Base-by-base conservation (phyloP, 2,888 invertebrate genomes). In the Noctua janthe region DNA sequence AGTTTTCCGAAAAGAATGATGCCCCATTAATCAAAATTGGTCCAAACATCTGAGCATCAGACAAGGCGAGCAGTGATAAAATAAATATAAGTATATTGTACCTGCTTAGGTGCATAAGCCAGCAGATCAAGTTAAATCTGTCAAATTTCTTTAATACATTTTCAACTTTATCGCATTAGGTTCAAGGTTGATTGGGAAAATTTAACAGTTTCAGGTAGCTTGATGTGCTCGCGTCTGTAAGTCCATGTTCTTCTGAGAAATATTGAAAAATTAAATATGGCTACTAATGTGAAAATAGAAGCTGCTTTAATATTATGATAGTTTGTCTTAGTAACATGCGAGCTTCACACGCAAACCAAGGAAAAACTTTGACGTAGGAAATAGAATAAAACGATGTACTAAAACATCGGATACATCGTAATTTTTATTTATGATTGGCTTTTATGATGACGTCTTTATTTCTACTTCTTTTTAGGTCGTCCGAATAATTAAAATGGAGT, bases 391-490 rank as follows among this genome's bases (percentile, higher is more conserved):
- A 78, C 35, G 23, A 81, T 67, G 70, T 71, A 82, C 64, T 78
- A 87, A 88, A 85, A 87, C 82, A 87, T 83, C 20, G 39, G 51
- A 85, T 54, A 62, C 66, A 47, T 83, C 79, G 81, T 83, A 80
- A 77, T 78, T 86, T 80, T 88, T 83, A 86, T 90, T 89, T 90
- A 90, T 86, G 78, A 80, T 78, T 84, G 83, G 71, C 81, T 78
- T 91, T 88, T 89, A 91, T 86, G 84, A 81, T 83, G 81, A 87
- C 88, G 84, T 87, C 88, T 88, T 88, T 88, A 83, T 90, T 89
- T 83, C 86, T 82, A 78, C 87, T 84, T 89, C 86, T 89, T 89
- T 88, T 83, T 85, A 70, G 80, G 74, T 71, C 76, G 67, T 59
- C n/a, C n/a, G 77, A 80, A 83, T 90, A 85, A 90, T 86, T 87